Conservation (phyloP, 2,113 vertebrate species). For the Chloroceryle aenea region DNA sequence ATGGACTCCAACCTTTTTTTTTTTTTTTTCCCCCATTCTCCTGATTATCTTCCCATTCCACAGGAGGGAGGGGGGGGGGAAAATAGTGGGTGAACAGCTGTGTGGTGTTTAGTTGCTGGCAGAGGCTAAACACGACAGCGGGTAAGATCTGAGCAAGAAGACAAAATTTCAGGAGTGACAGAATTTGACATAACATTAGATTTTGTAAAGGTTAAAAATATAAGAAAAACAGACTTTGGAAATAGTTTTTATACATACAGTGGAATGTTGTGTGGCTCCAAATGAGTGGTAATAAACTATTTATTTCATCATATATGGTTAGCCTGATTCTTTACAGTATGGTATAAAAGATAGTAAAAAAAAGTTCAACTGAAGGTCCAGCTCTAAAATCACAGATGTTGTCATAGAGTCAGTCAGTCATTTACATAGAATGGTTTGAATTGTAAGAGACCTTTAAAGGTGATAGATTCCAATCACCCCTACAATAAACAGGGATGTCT, state of each 20-base stretch:
- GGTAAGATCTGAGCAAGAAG: background rate
- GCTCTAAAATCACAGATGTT: background rate
- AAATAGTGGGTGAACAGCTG: too few relatives aligned
- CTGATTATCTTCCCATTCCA: too few relatives aligned
- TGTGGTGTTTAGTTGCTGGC: too few relatives aligned
- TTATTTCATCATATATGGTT: background rate
- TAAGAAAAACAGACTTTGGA: background rate
- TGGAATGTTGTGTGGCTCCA: background rate
- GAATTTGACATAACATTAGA: background rate
- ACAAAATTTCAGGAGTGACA: background rate
- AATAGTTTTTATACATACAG: background rate
- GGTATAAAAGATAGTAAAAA: background rate
- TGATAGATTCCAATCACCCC: background rate
- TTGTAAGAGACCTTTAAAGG: background rate
- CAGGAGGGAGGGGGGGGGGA: too few relatives aligned
- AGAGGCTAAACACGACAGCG: background rate
- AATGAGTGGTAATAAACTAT: background rate
- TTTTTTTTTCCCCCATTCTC: too few relatives aligned
- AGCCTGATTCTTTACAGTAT: background rate
- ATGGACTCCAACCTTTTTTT: too few relatives aligned
- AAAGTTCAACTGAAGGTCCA: background rate
- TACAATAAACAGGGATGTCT: background rate
- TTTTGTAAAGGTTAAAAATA: slow-evolving; percentile 13
- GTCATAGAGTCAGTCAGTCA: background rate
- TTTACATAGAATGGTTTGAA: background rate